Percentiles rank a stretch among this genome's conserved stretches.
phyloP scores from a whole-genome alignment of 2,888 invertebrate species.

The Plagodis pulveraria region DNA sequence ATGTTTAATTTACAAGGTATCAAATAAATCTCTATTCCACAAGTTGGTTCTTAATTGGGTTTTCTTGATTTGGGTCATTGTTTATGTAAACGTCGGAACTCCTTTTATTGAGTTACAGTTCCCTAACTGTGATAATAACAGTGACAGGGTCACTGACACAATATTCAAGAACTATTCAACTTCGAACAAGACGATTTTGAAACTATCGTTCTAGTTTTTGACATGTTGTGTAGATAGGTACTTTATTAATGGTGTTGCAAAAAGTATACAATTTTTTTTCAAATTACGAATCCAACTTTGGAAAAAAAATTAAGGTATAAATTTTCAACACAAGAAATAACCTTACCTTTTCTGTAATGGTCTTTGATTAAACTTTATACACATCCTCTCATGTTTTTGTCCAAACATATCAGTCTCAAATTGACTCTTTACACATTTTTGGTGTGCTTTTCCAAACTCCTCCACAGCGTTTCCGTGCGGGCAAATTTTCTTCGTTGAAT shows the following conservation, averaged over 20 bases:
- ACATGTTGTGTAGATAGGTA: too few relatives aligned
- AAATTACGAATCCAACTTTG: too few relatives aligned
- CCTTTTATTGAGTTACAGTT: slow-evolving; percentile 26
- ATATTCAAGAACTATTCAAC: too few relatives aligned
- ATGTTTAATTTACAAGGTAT: too few relatives aligned
- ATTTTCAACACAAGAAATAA: slow-evolving; percentile 1
- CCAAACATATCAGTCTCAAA: slow-evolving; percentile 63
- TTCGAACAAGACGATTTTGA: neutral
- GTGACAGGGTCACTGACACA: neutral
- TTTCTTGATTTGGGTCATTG: slow-evolving; percentile 22
- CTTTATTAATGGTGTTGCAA: too few relatives aligned
- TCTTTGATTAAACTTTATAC: slow-evolving; percentile 81
- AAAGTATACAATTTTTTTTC: too few relatives aligned
- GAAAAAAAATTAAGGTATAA: too few relatives aligned
- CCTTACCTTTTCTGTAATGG: slow-evolving; percentile 76
- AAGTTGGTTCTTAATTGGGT: too few relatives aligned
- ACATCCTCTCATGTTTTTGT: slow-evolving; percentile 80
- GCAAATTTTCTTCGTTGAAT: slow-evolving; percentile 67
- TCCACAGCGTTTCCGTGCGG: slow-evolving; percentile 78
- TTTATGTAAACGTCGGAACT: slow-evolving; percentile 30
- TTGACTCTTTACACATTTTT: slow-evolving; percentile 77
- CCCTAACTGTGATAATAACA: too few relatives aligned
- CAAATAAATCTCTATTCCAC: too few relatives aligned
- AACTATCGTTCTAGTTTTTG: neutral
- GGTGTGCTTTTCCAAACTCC: slow-evolving; percentile 81